Evolutionary conservation across 2,113 vertebrate species (phyloP).

Genomic region (Takifugu bimaculatus): DNA sequence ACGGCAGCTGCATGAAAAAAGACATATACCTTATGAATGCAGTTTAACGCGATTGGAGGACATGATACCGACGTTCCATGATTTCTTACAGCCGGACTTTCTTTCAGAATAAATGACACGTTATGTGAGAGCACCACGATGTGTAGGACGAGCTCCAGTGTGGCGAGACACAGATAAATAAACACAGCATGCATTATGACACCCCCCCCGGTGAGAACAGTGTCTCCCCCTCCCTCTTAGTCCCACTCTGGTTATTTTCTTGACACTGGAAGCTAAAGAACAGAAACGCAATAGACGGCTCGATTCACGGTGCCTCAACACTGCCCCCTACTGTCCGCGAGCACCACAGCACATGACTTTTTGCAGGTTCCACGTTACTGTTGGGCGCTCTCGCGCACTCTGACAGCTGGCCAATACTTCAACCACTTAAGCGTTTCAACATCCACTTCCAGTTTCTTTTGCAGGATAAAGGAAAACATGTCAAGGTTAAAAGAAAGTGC

Average conservation of each 20-base stretch:
- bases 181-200: conserved; percentile 42
- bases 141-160: not conserved
- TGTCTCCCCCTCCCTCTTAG: not conserved
- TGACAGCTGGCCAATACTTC: no score
- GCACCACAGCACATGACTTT: no score
- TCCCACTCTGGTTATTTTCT: not conserved
- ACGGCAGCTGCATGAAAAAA: not conserved
- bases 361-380: no score
- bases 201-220: conserved; percentile 29
- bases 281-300: not conserved
- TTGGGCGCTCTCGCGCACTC: no score
- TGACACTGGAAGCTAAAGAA: not conserved
- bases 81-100: conserved; percentile 11
- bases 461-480: no score
- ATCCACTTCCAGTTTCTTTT: no score
- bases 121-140: conserved; percentile 20
- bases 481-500: no score
- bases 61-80: not conserved
- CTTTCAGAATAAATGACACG: conserved; percentile 38
- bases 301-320: conserved; percentile 4
- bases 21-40: no score
- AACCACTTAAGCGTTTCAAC: no score
- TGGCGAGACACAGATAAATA: conserved; percentile 26
- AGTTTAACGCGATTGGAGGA: not conserved
- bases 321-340: conserved; percentile 39